Percentiles rank a stretch among this genome's conserved stretches.
Conservation (phyloP, 2,797 vertebrate genomes). For the Denticeps clupeoides region DNA sequence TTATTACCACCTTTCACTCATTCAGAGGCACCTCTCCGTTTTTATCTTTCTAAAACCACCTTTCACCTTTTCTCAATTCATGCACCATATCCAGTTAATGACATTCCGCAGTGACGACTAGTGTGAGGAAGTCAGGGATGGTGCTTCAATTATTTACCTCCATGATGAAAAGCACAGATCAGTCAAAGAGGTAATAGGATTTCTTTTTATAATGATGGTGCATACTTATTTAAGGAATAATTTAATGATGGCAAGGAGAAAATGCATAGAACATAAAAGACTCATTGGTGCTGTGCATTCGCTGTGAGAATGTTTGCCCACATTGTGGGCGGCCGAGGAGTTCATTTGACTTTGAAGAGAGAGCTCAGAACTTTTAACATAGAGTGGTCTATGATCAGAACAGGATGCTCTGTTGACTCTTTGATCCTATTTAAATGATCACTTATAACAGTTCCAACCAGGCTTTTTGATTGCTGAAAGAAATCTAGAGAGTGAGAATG, state of each 20-base stretch:
- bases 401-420: too few species aligned
- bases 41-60: conserved; percentile 5
- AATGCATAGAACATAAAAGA: too few species aligned
- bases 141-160: conserved; percentile 4
- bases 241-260: too few species aligned
- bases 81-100: conserved; percentile 6
- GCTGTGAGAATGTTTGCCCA: background rate
- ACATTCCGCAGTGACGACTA: conserved; percentile 4
- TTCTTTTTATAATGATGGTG: conserved; percentile 1
- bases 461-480: too few species aligned
- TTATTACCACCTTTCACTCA: conserved; percentile 8
- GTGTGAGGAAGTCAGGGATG: background rate
- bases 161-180: conserved; percentile 3
- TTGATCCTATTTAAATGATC: too few species aligned
- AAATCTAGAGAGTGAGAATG: too few species aligned
- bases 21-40: conserved; percentile 4
- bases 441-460: too few species aligned
- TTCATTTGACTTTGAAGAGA: too few species aligned
- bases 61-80: background rate
- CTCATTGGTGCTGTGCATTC: background rate
- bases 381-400: too few species aligned
- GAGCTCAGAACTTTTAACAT: too few species aligned
- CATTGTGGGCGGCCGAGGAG: conserved; percentile 2
- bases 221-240: conserved; percentile 3
- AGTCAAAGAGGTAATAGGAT: conserved; percentile 15